Evolutionary conservation across 2,113 vertebrate species (phyloP), one percentile per base, ranked within the genome.

Genomic region (Bambusicola thoracicus): DNA sequence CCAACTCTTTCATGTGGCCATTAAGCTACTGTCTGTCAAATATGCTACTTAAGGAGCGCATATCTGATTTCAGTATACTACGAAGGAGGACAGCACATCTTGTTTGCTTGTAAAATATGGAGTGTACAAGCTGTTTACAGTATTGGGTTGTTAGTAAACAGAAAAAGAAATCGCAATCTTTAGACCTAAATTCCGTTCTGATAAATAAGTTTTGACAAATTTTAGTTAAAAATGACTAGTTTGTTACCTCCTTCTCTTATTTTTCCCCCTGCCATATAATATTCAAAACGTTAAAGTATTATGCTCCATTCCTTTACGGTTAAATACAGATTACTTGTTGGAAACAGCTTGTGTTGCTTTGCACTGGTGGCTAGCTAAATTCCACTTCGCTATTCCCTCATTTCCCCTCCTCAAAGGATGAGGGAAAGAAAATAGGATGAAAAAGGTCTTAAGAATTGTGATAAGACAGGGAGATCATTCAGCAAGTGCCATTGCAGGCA

Each of bases 1-100:
- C 13, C 38, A 46, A 1, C 14, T 79, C 13, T 59, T n/a, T 4
- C 0, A 0, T 48, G 1, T 63, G 36, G 76, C 41, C 22, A 32
- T 6, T 56, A 14, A 56, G 30, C 53, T 55, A 17, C 14, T 24
- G 3, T 81, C 34, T 65, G 66, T 66, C 34, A 91, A n/a, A 53
- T 58, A 58, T 72, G 9, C 32, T 48, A 1, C 40, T 38, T 61
- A 21, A 30, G 49, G 82, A 16, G 8, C 46, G 14, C 17, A 20
- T 13, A 7, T 15, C 2, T 82, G 4, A n/a, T 77, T 80, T 82
- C 40, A 44, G 2, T 27, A 4, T 66, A 7, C 36, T 66, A 0
- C 66, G 44, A 44, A 62, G 36, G 32, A 78, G 22, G 15, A 34
- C 8, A 82, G 0, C 56, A 34, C 24, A 34, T 58, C 11, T 15